Percentiles rank a stretch among this genome's conserved stretches.
These are phyloP conservation scores for Oncorhynchus nerka DNA, from an alignment of 2,113 vertebrate genomes.

Conservation along the genomic window DNA sequence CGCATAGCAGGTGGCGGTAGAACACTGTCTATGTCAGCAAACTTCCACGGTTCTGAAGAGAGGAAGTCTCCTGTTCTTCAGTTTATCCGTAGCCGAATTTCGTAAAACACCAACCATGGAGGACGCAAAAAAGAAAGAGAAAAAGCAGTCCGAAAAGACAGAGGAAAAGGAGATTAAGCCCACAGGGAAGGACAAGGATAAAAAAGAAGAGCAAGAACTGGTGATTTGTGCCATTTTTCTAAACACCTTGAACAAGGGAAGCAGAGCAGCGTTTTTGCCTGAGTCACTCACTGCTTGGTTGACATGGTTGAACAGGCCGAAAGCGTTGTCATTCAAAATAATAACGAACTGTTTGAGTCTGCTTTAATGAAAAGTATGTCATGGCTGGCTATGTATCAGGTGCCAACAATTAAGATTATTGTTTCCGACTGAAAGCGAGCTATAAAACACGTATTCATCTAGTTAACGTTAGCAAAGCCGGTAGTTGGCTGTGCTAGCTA, in stretches of 20 bases:
- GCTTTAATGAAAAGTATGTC: neutral
- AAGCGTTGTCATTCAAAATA: neutral
- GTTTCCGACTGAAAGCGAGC: neutral
- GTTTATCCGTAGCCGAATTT: conserved; percentile 25
- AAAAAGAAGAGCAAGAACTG: conserved; percentile 80
- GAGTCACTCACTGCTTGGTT: conserved; percentile 65
- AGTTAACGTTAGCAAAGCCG: neutral
- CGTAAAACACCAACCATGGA: conserved; percentile 64
- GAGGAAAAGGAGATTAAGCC: conserved; percentile 67
- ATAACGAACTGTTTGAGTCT: neutral
- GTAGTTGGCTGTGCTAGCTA: too few species aligned
- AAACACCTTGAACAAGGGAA: neutral
- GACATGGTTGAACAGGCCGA: conserved; percentile 40
- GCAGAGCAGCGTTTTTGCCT: conserved; percentile 65
- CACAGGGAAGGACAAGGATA: conserved; percentile 74
- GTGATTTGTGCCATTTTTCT: conserved; percentile 38
- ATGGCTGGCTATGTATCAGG: neutral
- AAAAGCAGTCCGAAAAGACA: conserved; percentile 65
- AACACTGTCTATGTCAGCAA: too few species aligned
- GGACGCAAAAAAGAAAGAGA: conserved; percentile 78
- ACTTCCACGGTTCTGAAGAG: too few species aligned
- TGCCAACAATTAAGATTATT: neutral
- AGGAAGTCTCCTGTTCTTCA: neutral
- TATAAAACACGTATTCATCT: too few species aligned
- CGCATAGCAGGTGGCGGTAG: conserved; percentile 38